Evolutionary conservation across 1,140 invertebrate genomes (phyloP).

Genomic region (Bathynomus jamesi): DNA sequence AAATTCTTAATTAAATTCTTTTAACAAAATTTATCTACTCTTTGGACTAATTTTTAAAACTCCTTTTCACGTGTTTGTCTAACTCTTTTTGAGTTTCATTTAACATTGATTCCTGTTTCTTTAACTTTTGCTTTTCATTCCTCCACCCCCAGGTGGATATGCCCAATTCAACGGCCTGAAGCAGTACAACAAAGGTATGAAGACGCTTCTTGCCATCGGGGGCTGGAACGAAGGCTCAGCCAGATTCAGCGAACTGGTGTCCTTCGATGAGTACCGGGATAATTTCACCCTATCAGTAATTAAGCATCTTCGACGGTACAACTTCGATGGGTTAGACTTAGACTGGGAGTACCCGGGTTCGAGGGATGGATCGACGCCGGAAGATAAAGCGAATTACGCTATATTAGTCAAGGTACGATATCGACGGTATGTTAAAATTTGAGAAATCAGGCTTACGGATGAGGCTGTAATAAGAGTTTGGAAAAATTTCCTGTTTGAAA

Average conservation of each 20-base stretch:
- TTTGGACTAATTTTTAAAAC: too few relatives aligned
- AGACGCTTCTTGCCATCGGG: conserved; percentile 85
- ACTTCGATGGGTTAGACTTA: conserved; percentile 91
- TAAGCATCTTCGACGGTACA: conserved; percentile 79
- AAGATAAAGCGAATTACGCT: conserved; percentile 84
- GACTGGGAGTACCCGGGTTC: conserved; percentile 94
- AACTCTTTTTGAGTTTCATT: too few relatives aligned
- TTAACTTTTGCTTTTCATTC: too few relatives aligned
- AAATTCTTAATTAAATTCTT: too few relatives aligned
- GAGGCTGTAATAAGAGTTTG: too few relatives aligned
- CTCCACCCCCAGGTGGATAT: conserved; percentile 65
- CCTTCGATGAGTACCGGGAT: conserved; percentile 61
- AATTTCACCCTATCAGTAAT: conserved; percentile 79
- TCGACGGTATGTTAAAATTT: too few relatives aligned
- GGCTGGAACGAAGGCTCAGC: conserved; percentile 93
- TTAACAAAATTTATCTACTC: too few relatives aligned
- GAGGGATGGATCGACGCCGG: conserved; percentile 80
- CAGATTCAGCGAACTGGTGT: conserved; percentile 79
- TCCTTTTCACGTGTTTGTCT: too few relatives aligned
- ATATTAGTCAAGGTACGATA: conserved; percentile 64
- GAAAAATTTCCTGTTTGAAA: neutral
- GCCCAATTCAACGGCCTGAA: conserved; percentile 90
- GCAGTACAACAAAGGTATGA: conserved; percentile 84
- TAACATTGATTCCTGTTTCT: too few relatives aligned
- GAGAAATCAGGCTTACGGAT: too few relatives aligned